phyloP scores from a whole-genome alignment of 2,113 vertebrate species.

The Origma solitaria region DNA sequence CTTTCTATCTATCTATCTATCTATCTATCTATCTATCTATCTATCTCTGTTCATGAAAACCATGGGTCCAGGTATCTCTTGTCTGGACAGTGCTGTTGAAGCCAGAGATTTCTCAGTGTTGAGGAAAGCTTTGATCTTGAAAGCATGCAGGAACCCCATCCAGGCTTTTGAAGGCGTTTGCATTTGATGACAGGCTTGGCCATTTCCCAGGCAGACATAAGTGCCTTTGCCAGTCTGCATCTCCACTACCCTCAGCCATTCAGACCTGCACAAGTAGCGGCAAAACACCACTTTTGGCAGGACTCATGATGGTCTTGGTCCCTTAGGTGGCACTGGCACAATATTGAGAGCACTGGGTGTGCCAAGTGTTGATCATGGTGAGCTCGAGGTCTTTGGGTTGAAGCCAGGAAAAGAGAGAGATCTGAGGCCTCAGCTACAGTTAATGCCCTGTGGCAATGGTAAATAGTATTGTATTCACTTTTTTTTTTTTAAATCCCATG shows the following conservation, averaged over 20 bases:
- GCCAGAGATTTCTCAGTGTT: neutral
- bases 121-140: neutral
- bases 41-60: neutral
- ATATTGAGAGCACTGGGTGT: neutral
- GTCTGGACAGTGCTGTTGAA: neutral
- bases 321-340: neutral
- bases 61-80: neutral
- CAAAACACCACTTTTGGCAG: neutral
- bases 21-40: neutral
- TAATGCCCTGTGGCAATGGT: neutral
- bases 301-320: neutral
- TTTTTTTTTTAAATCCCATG: neutral
- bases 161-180: neutral
- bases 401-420: neutral
- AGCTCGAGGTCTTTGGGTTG: neutral
- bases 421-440: neutral
- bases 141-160: neutral
- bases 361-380: neutral
- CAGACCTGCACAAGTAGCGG: neutral
- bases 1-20: neutral
- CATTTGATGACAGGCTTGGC: neutral
- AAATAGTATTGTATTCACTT: neutral
- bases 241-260: neutral
- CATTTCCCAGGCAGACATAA: neutral
- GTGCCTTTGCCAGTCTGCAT: neutral